phyloP scores from a whole-genome alignment of 2,888 invertebrate species.

The Galerucella calmariensis region DNA sequence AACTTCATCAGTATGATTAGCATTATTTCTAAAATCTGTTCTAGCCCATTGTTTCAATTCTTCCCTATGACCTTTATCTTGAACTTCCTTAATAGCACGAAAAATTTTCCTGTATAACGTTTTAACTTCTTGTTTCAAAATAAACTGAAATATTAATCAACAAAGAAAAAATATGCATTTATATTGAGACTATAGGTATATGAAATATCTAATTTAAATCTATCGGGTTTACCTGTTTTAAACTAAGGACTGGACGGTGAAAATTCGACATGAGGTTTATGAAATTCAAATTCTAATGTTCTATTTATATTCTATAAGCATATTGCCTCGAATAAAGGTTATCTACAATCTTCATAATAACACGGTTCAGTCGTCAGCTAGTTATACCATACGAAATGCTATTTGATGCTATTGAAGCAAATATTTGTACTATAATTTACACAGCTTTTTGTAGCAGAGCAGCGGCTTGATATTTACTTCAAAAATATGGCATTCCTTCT shows the following conservation, averaged over 20 bases:
- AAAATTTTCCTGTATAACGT: conserved; percentile 81
- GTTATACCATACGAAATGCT: no score
- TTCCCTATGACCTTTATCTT: conserved; percentile 71
- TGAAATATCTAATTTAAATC: conserved; percentile 18
- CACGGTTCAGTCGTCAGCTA: no score
- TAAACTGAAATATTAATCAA: conserved; percentile 72
- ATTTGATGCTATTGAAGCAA: no score
- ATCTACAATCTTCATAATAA: no score
- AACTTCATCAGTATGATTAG: conserved; percentile 77
- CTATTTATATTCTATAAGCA: no score
- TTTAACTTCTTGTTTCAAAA: conserved; percentile 81
- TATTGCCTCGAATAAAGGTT: no score
- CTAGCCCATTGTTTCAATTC: conserved; percentile 81
- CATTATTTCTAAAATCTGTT: conserved; percentile 78
- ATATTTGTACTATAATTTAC: no score
- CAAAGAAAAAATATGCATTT: neutral
- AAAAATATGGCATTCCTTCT: no score
- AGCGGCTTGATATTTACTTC: no score
- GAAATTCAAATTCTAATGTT: no score
- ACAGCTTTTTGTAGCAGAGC: no score
- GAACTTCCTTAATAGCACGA: conserved; percentile 73
- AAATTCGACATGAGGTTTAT: conserved; percentile 37
- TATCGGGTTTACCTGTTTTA: conserved; percentile 70
- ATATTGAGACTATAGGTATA: neutral
- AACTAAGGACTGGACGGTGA: conserved; percentile 63